Conservation (phyloP, 2,888 invertebrate genomes). For the Tenthredo scrophulariae region DNA sequence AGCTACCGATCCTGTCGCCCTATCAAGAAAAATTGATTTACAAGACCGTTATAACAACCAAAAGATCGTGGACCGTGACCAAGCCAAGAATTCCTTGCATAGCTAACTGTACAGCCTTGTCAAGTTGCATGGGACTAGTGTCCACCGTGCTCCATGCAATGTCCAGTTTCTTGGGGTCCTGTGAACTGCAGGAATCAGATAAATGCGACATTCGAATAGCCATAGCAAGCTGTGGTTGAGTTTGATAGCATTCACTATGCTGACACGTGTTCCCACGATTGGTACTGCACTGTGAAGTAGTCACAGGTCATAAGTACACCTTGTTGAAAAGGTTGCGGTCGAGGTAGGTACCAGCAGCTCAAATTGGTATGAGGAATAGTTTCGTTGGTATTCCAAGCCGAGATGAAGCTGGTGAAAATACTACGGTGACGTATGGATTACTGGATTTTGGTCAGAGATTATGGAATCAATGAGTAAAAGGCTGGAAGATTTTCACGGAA, state of each 20-base stretch:
- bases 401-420: not conserved
- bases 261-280: constrained; percentile 42
- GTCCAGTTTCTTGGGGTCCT: not conserved
- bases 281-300: not conserved
- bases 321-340: constrained; percentile 22
- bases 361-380: not conserved
- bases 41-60: not conserved
- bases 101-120: too few relatives aligned
- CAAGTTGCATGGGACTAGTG: too few relatives aligned
- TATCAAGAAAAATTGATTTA: constrained; percentile 7
- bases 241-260: not conserved
- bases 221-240: not conserved
- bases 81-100: not conserved
- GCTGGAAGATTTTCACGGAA: not conserved
- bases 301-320: not conserved
- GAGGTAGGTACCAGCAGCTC: not conserved
- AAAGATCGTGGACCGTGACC: not conserved
- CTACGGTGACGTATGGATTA: not conserved
- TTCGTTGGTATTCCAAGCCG: not conserved
- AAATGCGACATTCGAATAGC: constrained; percentile 1
- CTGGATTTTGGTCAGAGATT: not conserved
- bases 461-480: not conserved
- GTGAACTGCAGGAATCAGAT: constrained; percentile 11
- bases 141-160: not conserved
- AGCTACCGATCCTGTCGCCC: not conserved